Percentiles rank a stretch among this genome's conserved stretches.
phyloP scores from a whole-genome alignment of 53 echinoderm and acorn worm species.

The Holothuria scabra region DNA sequence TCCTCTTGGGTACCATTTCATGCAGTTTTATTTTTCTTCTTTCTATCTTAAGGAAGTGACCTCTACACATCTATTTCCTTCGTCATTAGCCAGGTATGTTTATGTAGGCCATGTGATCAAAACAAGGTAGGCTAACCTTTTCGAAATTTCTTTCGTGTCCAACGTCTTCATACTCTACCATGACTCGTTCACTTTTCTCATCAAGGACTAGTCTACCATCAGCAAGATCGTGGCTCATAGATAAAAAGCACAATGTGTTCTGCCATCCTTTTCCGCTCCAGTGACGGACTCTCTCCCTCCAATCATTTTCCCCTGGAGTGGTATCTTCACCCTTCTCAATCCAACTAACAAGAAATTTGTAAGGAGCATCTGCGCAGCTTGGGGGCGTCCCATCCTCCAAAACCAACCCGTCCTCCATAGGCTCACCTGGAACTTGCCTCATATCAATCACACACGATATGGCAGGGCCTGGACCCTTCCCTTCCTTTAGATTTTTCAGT shows the following conservation, averaged over 20 bases:
- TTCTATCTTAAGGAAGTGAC: too few relatives aligned
- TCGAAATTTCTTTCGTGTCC: slow-evolving; percentile 62
- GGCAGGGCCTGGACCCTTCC: slow-evolving; percentile 64
- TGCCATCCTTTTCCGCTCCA: slow-evolving; percentile 58
- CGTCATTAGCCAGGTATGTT: too few relatives aligned
- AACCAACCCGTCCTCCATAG: slow-evolving; percentile 56
- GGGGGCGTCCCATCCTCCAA: slow-evolving; percentile 73
- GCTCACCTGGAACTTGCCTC: slow-evolving; percentile 46
- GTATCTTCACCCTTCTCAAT: slow-evolving; percentile 50
- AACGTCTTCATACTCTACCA: slow-evolving; percentile 58
- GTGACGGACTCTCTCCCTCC: slow-evolving; percentile 55
- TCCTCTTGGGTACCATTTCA: too few relatives aligned
- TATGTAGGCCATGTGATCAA: too few relatives aligned
- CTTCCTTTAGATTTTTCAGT: slow-evolving; percentile 52
- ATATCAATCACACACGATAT: slow-evolving; percentile 61
- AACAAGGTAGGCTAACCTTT: neutral
- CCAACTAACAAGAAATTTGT: slow-evolving; percentile 57
- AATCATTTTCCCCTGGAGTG: slow-evolving; percentile 63
- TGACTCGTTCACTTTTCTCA: slow-evolving; percentile 42
- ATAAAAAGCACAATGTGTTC: slow-evolving; percentile 66
- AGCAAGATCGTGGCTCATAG: slow-evolving; percentile 68
- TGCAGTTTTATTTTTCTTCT: too few relatives aligned
- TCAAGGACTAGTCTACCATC: slow-evolving; percentile 53
- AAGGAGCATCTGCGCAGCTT: slow-evolving; percentile 40
- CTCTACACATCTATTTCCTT: too few relatives aligned